phyloP scores from a whole-genome alignment of 2,113 vertebrate species.

The Rhadina sibilatrix region DNA sequence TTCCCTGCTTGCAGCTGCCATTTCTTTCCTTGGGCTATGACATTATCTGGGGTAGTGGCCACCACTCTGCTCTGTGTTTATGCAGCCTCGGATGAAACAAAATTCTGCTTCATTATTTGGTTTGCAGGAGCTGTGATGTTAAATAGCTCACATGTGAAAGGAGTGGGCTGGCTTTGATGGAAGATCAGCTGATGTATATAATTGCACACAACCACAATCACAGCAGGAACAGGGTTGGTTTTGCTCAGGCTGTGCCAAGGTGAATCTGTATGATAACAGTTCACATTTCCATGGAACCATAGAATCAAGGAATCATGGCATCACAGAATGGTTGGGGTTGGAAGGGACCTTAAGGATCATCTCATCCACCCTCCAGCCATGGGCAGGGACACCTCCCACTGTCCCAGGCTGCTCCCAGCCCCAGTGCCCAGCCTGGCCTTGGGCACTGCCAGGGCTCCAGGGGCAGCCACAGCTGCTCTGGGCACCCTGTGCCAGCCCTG shows the following conservation, averaged over 20 bases:
- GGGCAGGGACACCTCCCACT: background rate
- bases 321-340: background rate
- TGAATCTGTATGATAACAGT: background rate
- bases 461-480: background rate
- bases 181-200: background rate
- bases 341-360: background rate
- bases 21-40: background rate
- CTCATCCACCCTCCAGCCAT: too few species aligned
- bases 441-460: background rate
- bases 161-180: background rate
- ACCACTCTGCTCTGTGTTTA: background rate
- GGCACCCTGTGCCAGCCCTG: too few species aligned
- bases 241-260: slow-evolving; percentile 41
- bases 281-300: background rate
- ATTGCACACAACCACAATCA: background rate
- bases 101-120: background rate
- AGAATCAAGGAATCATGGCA: background rate
- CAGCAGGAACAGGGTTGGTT: background rate
- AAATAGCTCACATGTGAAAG: background rate
- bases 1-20: background rate
- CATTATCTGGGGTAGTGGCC: background rate
- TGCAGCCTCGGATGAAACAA: background rate
- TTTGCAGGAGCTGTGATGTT: background rate
- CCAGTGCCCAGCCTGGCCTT: fast-evolving
- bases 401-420: background rate